Conservation (phyloP, 2,888 invertebrate genomes). For the Caenorhabditis drosophilae region DNA sequence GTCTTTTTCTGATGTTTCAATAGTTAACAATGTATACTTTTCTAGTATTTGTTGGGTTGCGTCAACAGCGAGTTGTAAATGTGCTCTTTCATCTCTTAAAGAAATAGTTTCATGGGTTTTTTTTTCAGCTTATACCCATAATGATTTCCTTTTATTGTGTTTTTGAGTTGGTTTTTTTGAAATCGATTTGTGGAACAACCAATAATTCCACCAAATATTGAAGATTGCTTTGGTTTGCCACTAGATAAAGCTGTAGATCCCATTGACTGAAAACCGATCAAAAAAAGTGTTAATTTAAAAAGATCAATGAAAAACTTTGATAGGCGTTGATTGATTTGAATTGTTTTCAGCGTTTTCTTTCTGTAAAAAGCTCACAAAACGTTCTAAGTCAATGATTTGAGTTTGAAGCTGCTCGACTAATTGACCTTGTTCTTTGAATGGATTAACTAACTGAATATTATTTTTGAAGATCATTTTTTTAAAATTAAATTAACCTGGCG, state of each 20-base stretch:
- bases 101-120: no score
- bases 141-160: conserved; percentile 84
- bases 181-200: conserved; percentile 72
- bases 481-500: conserved; percentile 75
- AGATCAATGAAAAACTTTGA: no score
- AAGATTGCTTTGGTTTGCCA: conserved; percentile 17
- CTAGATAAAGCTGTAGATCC: conserved; percentile 35
- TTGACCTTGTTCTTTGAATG: conserved; percentile 93
- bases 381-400: conserved; percentile 93
- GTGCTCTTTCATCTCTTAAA: conserved; percentile 83
- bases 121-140: conserved; percentile 91
- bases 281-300: no score
- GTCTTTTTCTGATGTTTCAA: conserved; percentile 42
- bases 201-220: conserved; percentile 35
- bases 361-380: conserved; percentile 93
- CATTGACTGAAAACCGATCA: conserved; percentile 22
- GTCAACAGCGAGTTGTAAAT: conserved; percentile 85
- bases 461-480: neutral
- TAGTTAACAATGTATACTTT: conserved; percentile 67
- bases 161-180: conserved; percentile 82
- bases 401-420: conserved; percentile 91
- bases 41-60: conserved; percentile 74
- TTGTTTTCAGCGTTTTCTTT: conserved; percentile 39
- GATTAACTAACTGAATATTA: conserved; percentile 80
- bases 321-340: conserved; percentile 30